A percentile compares a stretch with the other conserved stretches of the same genome.
These are phyloP conservation scores for Leuciscus waleckii DNA, from an alignment of 2,797 vertebrate genomes.

Conservation along the genomic window DNA sequence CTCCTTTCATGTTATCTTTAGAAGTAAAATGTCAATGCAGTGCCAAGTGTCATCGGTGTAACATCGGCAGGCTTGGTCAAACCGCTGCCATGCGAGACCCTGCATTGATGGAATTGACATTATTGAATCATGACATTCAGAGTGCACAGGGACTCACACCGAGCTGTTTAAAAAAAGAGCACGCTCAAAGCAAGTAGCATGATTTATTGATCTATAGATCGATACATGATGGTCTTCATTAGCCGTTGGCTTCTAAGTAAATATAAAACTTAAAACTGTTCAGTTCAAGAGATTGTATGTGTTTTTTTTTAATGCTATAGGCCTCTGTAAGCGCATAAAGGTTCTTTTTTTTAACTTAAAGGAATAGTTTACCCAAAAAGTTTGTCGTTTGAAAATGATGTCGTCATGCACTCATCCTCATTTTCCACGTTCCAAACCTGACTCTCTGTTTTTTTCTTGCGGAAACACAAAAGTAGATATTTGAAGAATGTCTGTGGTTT, in stretches of 20 bases:
- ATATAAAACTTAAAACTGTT: not conserved
- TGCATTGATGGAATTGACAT: not conserved
- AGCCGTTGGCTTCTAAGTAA: not conserved
- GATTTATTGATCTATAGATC: constrained; percentile 2
- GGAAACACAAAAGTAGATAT: not conserved
- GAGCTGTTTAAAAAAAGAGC: not conserved
- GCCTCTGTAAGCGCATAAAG: not conserved
- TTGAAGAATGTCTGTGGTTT: not conserved
- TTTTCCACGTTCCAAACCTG: not conserved
- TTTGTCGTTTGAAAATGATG: not conserved
- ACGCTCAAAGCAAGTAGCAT: not conserved
- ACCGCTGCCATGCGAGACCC: not conserved
- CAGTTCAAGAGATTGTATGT: not conserved
- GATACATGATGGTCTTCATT: not conserved
- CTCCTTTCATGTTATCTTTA: constrained; percentile 10
- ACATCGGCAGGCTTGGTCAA: not conserved
- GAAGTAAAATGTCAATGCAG: constrained; percentile 15
- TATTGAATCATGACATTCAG: not conserved
- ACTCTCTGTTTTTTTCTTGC: not conserved
- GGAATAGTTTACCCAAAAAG: not conserved
- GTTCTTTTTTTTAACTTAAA: not conserved
- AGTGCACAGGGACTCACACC: not conserved
- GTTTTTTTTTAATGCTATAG: not conserved
- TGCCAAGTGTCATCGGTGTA: constrained; percentile 12
- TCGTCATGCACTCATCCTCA: not conserved